Conservation (phyloP, 2,113 vertebrate genomes). For the Lepisosteus oculatus region DNA sequence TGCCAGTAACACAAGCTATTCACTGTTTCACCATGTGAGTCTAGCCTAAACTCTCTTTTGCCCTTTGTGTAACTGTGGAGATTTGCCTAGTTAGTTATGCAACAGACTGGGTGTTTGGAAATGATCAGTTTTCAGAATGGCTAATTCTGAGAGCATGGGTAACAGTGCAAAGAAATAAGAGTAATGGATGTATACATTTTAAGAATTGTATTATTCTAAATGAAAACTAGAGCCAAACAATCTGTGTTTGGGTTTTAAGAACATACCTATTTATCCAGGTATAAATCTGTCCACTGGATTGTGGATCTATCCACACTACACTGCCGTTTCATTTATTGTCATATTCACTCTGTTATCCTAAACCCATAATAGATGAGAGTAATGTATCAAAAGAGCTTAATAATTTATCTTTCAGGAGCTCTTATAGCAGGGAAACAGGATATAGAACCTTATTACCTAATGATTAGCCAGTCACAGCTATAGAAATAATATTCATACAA, state of each 20-base stretch:
- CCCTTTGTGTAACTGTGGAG: neutral
- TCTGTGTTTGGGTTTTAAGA: too few species aligned
- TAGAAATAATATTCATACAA: too few species aligned
- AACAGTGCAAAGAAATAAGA: conserved; percentile 23
- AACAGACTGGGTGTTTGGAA: conserved; percentile 44
- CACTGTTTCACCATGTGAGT: neutral
- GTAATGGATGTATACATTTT: neutral
- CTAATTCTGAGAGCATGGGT: conserved; percentile 54
- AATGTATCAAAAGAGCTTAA: too few species aligned
- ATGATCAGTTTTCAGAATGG: conserved; percentile 58
- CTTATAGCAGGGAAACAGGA: conserved; percentile 29
- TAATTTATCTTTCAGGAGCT: conserved; percentile 5
- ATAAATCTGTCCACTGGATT: too few species aligned
- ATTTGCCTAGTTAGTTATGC: conserved; percentile 2
- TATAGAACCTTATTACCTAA: conserved; percentile 3
- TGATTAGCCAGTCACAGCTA: too few species aligned
- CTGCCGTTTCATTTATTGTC: too few species aligned
- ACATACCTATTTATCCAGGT: too few species aligned
- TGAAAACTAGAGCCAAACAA: too few species aligned
- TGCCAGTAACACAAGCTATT: neutral
- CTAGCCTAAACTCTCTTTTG: neutral
- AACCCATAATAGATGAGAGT: too few species aligned
- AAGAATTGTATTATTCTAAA: neutral
- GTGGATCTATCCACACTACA: too few species aligned
- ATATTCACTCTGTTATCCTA: too few species aligned